These are phyloP conservation scores for Noctuana brunneofusca DNA, from an alignment of 2,888 invertebrate species.

Conservation along the genomic window DNA sequence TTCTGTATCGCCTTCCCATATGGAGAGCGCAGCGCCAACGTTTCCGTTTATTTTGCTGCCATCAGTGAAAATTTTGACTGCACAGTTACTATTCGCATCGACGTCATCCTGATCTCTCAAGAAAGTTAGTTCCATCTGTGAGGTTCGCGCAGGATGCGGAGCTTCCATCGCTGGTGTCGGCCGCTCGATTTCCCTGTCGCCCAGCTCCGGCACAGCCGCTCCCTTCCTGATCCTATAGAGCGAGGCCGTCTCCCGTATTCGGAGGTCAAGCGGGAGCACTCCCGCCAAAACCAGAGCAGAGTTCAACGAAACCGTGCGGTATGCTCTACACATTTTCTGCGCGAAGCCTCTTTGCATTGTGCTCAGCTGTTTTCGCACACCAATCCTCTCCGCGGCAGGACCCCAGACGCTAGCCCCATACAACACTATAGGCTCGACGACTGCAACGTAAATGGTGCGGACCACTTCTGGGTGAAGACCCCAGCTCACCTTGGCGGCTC, in stretches of 20 bases:
- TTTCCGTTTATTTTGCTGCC: conserved; percentile 38
- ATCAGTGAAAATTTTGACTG: conserved; percentile 32
- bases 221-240: conserved; percentile 39
- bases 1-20: conserved; percentile 23
- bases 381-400: neutral
- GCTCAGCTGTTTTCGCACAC: conserved; percentile 6
- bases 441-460: neutral
- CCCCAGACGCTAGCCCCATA: conserved; percentile 11
- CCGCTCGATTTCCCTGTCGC: conserved; percentile 37
- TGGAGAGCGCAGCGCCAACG: conserved; percentile 30
- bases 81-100: neutral
- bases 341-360: conserved; percentile 33
- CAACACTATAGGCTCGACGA: neutral
- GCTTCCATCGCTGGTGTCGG: neutral
- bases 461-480: conserved; percentile 25
- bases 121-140: neutral
- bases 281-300: conserved; percentile 37
- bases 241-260: conserved; percentile 36
- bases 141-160: conserved; percentile 32
- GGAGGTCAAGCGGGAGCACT: conserved; percentile 39
- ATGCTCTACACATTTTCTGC: conserved; percentile 34
- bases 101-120: conserved; percentile 14
- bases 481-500: conserved; percentile 29
- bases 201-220: conserved; percentile 19
- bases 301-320: conserved; percentile 37